Evolutionary conservation across 2,888 invertebrate species (phyloP).

Genomic region (Clivina fossor): DNA sequence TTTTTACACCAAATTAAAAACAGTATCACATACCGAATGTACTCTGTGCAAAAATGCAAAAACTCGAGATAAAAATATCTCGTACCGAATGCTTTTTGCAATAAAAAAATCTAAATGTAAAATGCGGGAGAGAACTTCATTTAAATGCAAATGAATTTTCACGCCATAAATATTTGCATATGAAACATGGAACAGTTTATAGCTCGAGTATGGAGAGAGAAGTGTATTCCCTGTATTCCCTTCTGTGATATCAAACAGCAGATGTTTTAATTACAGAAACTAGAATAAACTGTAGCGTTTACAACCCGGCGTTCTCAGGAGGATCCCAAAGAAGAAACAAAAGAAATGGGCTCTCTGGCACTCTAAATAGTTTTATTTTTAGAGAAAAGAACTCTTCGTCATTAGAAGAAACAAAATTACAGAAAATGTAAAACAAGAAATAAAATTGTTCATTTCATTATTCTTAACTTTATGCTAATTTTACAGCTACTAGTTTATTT

Average conservation of each 20-base stretch:
- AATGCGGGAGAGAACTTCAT: slow-evolving; percentile 21
- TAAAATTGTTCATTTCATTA: too few relatives aligned
- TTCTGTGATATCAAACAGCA: slow-evolving; percentile 23
- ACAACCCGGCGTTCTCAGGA: slow-evolving; percentile 8
- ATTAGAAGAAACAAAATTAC: too few relatives aligned
- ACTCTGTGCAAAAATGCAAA: neutral
- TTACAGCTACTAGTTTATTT: too few relatives aligned
- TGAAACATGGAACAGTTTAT: slow-evolving; percentile 20
- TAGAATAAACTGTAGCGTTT: slow-evolving; percentile 25
- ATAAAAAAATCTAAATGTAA: slow-evolving; percentile 28
- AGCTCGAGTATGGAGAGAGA: neutral
- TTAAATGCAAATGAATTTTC: slow-evolving; percentile 29
- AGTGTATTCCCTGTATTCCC: slow-evolving; percentile 30
- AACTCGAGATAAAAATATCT: neutral
- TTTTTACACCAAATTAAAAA: neutral
- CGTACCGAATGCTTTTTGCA: slow-evolving; percentile 14
- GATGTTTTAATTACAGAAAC: slow-evolving; percentile 24
- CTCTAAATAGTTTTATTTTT: too few relatives aligned
- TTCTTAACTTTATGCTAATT: too few relatives aligned
- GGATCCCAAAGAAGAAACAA: neutral
- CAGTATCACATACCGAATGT: neutral
- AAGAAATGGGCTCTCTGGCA: too few relatives aligned
- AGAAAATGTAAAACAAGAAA: too few relatives aligned
- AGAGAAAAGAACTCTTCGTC: too few relatives aligned
- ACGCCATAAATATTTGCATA: slow-evolving; percentile 26